These are phyloP conservation scores for Formica aserva DNA, from an alignment of 2,888 invertebrate species.

Conservation along the genomic window DNA sequence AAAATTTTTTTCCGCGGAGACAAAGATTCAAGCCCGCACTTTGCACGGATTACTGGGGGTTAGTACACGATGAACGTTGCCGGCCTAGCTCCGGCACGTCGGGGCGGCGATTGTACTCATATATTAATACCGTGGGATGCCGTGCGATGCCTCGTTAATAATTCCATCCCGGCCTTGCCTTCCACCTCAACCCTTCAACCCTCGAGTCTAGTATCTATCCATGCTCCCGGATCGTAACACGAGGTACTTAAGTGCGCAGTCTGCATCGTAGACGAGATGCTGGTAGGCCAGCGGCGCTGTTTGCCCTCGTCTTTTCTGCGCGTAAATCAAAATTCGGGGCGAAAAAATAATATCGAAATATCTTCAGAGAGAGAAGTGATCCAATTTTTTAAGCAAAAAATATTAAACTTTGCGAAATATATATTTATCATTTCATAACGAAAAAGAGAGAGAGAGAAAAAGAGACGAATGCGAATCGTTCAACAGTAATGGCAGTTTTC, in stretches of 20 bases:
- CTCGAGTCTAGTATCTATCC: slow-evolving; percentile 60
- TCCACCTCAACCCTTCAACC: slow-evolving; percentile 58
- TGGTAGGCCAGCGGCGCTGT: neutral
- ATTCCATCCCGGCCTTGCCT: slow-evolving; percentile 69
- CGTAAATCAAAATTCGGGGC: slow-evolving; percentile 16
- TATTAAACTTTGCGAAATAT: neutral
- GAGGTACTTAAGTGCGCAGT: slow-evolving; percentile 39
- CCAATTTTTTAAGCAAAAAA: neutral
- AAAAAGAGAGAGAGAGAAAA: too few relatives aligned
- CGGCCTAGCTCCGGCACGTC: slow-evolving; percentile 52
- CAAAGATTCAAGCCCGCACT: slow-evolving; percentile 42
- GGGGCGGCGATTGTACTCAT: slow-evolving; percentile 75
- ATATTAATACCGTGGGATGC: slow-evolving; percentile 78
- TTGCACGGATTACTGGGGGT: slow-evolving; percentile 43
- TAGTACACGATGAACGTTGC: slow-evolving; percentile 33
- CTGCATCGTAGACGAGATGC: slow-evolving; percentile 10
- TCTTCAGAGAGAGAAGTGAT: neutral
- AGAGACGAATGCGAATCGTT: neutral
- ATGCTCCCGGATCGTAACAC: slow-evolving; percentile 58
- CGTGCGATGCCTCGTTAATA: slow-evolving; percentile 79
- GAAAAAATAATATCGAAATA: neutral
- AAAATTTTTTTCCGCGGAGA: slow-evolving; percentile 42
- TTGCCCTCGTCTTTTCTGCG: neutral
- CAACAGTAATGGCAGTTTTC: neutral
- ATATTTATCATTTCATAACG: neutral